Conservation (phyloP, 2,888 invertebrate genomes). For the Encarsia formosa region DNA sequence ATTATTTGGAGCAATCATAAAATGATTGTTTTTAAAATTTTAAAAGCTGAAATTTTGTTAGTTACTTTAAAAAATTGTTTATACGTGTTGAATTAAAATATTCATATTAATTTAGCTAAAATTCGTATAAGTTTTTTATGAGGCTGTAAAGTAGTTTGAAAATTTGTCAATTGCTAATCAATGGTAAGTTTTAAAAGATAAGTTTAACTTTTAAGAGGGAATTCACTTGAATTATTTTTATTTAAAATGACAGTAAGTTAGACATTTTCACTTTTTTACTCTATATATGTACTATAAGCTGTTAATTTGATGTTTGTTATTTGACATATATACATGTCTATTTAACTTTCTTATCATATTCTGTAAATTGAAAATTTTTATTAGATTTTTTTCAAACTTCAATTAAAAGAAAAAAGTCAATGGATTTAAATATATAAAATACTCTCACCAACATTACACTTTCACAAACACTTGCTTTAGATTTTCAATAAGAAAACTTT, state of each 20-base stretch:
- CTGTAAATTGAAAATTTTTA: conserved; percentile 16
- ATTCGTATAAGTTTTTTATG: conserved; percentile 6
- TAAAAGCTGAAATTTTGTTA: too few relatives aligned
- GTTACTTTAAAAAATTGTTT: too few relatives aligned
- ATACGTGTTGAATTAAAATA: too few relatives aligned
- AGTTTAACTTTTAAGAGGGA: conserved; percentile 13
- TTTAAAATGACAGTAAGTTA: conserved; percentile 27
- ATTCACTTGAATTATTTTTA: conserved; percentile 13
- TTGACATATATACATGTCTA: conserved; percentile 21
- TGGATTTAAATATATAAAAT: conserved; percentile 13
- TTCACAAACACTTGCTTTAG: conserved; percentile 22
- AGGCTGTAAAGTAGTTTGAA: conserved; percentile 11
- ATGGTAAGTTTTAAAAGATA: conserved; percentile 26
- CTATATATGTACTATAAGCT: conserved; percentile 14
- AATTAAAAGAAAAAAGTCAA: conserved; percentile 19
- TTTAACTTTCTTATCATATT: conserved; percentile 13
- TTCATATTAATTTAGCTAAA: too few relatives aligned
- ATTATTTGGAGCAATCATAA: too few relatives aligned
- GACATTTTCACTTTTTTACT: conserved; percentile 17
- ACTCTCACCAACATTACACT: conserved; percentile 19
- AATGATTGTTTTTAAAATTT: too few relatives aligned
- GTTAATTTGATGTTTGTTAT: conserved; percentile 17
- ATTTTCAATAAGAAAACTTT: conserved; percentile 21
- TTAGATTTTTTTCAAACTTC: conserved; percentile 23
- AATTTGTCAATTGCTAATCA: conserved; percentile 15